Base-by-base conservation (phyloP, 2,797 vertebrate genomes). In the Pseudomugil gertrudae region DNA sequence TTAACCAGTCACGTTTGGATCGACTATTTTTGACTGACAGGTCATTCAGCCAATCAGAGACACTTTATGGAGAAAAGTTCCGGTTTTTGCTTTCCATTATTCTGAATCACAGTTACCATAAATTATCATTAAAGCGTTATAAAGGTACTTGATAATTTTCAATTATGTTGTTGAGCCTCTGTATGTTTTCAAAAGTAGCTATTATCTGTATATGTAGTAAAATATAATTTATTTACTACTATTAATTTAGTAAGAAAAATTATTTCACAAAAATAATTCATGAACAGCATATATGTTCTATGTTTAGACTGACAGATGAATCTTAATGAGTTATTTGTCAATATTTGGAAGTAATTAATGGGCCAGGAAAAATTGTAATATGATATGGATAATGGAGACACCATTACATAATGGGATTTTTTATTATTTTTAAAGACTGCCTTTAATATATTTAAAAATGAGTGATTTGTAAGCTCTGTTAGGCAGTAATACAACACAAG, bases 41-140 rank as follows among this genome's bases (percentile, higher is more conserved):
- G 43, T 4, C 3, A 2, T 2, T 0, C 0, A 36, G n/a, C 86
- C 89, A 93, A 93, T 92, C 76, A 59, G 4, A 63, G n/a, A 0
- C 15, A 10, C 2, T 0, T 9, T 1, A n/a, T 26, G 2, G 36
- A 26, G 9, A 29, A 57, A 32, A 33, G 29, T 24, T 7, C 0
- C 5, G 14, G 17, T 29, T 5, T 26, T 56, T 36, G 69, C 40
- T 23, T 58, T 57, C 3, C 54, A 58, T 60, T 66, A 30, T 56
- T 63, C 53, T 69, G 67, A 29, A 66, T 82, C 66, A 51, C 72
- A 55, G 32, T 81, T 47, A 26, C 2, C 4, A 26, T 73, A 73
- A 62, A 77, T 57, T 47, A 60, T 27, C 38, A 60, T 36, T 35
- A 38, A 40, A 26, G 56, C 45, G 23, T 43, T 3, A 56, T 65